Evolutionary conservation across 2,888 invertebrate genomes (phyloP), one percentile per base, ranked within the genome.

Genomic region (Carcina quercana): DNA sequence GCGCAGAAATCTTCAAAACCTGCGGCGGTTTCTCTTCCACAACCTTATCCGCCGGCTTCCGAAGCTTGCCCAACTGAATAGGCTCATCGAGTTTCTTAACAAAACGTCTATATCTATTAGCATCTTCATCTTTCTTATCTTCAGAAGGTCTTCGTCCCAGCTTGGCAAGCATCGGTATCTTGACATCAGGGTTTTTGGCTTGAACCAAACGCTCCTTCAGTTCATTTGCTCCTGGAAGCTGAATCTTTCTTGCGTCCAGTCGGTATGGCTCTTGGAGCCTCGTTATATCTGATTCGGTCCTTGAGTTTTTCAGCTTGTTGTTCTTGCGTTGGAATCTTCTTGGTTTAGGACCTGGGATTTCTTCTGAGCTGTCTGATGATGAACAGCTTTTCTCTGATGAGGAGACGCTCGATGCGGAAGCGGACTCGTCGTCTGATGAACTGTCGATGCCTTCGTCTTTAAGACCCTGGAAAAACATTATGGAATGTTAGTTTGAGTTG

Each of bases 361-460:
- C 80, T 6, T 80, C 83, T 3, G 80, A 82, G 35, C 73, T 78
- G 41, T 80, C 80, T 26, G 83, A 80, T 29, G 83, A 82, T 11
- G 82, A 72, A 31, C 80, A 82, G 50, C 83, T 83, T 27, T 83
- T 80, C 39, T 83, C 83, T 34, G 83, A 82, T 2, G 84, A 84
- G 3, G 83, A 80, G 3, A 78, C 76, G 40, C 65, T 75, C 28
- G 79, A 75, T 1, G 71, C 69, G 1, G 82, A 72, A 1, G 58
- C 71, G 4, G 83, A 75, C 38, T 84, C 84, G 32, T 84, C 84
- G 32, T 84, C 84, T 2, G 85, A 85, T 14, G 85, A 85, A 40
- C 85, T 85, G 55, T 85, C 84, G 42, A 85, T 85, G 37, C 85
- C 85, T 57, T 85, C 85, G 47, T 85, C 85, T 58, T 85, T 85